Base-by-base conservation (phyloP, 2,113 vertebrate genomes). In the Euleptes europaea region DNA sequence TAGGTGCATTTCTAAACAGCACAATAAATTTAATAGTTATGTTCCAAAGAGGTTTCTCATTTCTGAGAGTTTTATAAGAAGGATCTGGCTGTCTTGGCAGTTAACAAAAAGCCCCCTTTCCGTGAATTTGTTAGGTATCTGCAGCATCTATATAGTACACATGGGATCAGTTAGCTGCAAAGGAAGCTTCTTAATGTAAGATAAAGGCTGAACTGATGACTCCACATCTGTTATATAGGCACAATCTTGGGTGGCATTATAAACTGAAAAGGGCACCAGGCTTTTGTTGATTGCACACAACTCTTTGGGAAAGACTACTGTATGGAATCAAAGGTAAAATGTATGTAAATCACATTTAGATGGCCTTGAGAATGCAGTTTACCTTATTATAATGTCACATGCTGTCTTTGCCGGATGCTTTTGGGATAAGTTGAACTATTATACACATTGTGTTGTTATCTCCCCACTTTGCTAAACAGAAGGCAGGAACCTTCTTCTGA, bases 221-320 rank as follows among this genome's bases (percentile, higher is more conserved):
- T 93, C 88, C 86, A 90, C 94, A 95, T 94, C 94, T 95, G 94
- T 92, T 94, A 92, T 87, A 88, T 14, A 91, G 91, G 86, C 78
- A 90, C 92, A 93, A 91, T 92, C 94, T 94, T 92, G 90, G 87
- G 89, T 94, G 94, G 88, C 94, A 95, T 95, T 95, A 95, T 93
- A 95, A 95, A 94, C 92, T 92, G 93, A 93, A 95, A 95, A 95
- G 94, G 93, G 92, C 94, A 94, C 87, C 88, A 90, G 66, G 89
- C 91, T 94, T 90, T 93, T 93, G 88, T 92, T 94, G 92, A 94
- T 92, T 88, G 78, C 72, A 66, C 0, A 0, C 49, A 83, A 80
- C 84, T 89, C 78, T 89, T 79, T 42, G 66, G 88, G 86, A 82
- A 78, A 93, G 70, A 84, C 87, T 84, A 67, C 78, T 69, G 35